Evolutionary conservation across 2,113 vertebrate genomes (phyloP), one percentile per base, ranked within the genome.

Genomic region (Corydoras maculifer): DNA sequence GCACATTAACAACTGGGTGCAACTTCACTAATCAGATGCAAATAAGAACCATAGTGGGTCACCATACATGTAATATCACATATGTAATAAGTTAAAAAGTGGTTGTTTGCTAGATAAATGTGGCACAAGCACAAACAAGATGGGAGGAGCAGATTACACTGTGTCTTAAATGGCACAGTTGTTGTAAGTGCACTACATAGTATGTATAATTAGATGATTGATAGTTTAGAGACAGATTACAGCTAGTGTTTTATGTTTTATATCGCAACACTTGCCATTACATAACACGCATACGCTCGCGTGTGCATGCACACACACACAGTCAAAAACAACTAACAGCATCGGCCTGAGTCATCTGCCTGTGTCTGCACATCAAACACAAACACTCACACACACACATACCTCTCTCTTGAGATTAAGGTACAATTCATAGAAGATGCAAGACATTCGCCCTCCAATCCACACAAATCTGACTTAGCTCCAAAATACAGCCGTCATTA

Each of bases 301-400:
- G 18, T 53, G 54, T 15, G 32, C 65, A 35, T 7, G 57, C 54
- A 58, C 66, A 59, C 18, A 59, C 2, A 3, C 58, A 84, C 84
- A 89, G 83, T 88, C 86, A 86, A 74, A 84, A 83, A 81, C 75
- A 71, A 61, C 78, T 77, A 55, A 13, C 79, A 78, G 86, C 80
- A 84, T 70, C 67, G 25, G 77, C 63, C 80, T 29, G 54, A 82
- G 73, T 65, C 63, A 70, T 76, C 58, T 58, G 54, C 77, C 64
- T 73, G 35, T 62, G 65, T 75, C 61, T 68, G 31, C 63, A 58
- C 8, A 57, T 1, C 54, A 8, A 43, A 55, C 8, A 13, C 53
- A 55, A 9, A 55, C 49, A 49, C 18, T n/a, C 15, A 25, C 9
- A 31, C 69, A 53, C 29, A 55, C 51, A 51, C 51, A 10, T 35